Conservation (phyloP, 92 coral and sea anemone genomes). For the Galaxea fascicularis region DNA sequence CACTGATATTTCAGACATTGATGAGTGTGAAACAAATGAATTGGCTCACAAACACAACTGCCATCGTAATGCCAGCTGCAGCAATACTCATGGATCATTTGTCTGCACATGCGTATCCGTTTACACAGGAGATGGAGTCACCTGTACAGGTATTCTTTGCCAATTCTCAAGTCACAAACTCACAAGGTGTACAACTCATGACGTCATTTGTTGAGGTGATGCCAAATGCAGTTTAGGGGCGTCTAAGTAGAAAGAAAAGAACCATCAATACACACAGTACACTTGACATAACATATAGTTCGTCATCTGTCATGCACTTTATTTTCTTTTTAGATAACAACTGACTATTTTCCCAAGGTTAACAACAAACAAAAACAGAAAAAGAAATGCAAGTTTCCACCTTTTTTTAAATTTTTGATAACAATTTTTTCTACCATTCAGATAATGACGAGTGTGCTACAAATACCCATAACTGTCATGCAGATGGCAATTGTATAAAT, state of each 20-base stretch:
- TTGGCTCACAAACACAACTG: conserved; percentile 73
- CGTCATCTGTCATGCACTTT: too few relatives aligned
- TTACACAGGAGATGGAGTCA: conserved; percentile 88
- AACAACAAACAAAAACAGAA: too few relatives aligned
- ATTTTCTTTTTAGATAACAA: too few relatives aligned
- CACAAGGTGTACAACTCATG: background rate
- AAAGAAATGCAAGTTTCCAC: too few relatives aligned
- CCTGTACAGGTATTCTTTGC: conserved; percentile 59
- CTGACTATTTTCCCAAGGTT: too few relatives aligned
- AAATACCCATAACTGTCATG: conserved; percentile 75
- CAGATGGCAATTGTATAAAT: conserved; percentile 76
- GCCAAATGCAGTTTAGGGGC: too few relatives aligned
- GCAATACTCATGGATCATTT: conserved; percentile 81
- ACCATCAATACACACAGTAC: too few relatives aligned
- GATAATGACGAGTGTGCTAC: conserved; percentile 82
- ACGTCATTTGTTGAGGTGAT: background rate
- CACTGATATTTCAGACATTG: conserved; percentile 60
- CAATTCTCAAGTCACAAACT: background rate
- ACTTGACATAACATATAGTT: too few relatives aligned
- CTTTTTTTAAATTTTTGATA: background rate
- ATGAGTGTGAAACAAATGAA: conserved; percentile 70
- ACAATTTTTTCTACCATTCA: conserved; percentile 1
- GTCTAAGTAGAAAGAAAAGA: too few relatives aligned
- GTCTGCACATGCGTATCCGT: conserved; percentile 77
- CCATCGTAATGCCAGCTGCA: conserved; percentile 84